Evolutionary conservation across 2,113 vertebrate species (phyloP), one percentile per base, ranked within the genome.

Genomic region (Oreochromis spilurus): DNA sequence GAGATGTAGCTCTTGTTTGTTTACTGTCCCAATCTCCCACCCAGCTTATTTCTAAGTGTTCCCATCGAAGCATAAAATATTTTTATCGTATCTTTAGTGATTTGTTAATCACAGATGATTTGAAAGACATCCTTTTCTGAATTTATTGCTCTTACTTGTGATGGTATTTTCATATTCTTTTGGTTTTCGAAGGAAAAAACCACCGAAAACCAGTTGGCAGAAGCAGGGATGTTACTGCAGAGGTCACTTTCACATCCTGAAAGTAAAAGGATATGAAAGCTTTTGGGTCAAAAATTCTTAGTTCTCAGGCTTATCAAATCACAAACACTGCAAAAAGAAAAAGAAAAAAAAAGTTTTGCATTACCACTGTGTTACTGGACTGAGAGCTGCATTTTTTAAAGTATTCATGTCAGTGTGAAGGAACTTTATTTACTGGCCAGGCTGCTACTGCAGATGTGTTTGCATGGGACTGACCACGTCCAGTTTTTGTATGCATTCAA

Each of bases 401-500:
- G 60, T n/a, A n/a, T n/a, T 65, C 60, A 12, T 65, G 17, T 65
- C 31, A n/a, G 31, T n/a, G 31, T 65, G 60, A 65, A 19, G 9
- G 9, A 36, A 9, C 26, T 58, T 31, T 58, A 31, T 31, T 31
- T 14, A 31, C 57, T 60, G 57, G 57, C 8, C 26, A 60, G 57
- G 57, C 26, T 60, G 57, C 8, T 60, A 60, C 16, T 62, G 58
- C 17, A 70, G n/a, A 67, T 67, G 21, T 67, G 19, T 67, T 40
- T 60, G 14, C 3, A 60, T 60, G 57, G 14, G 57, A 60, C 57
- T 60, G 57, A 60, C 57, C 29, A 10, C 16, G 14, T 60, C 29
- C 8, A 60, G 5, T 34, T 60, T 60, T 19, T 10, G 58, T 60
- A 60, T 60, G 58, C 58, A 60, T 60, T 60, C 26, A 31, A 60